Evolutionary conservation across 2,113 vertebrate genomes (phyloP), one percentile per base, ranked within the genome.

Genomic region (mouse (Mus musculus)): DNA sequence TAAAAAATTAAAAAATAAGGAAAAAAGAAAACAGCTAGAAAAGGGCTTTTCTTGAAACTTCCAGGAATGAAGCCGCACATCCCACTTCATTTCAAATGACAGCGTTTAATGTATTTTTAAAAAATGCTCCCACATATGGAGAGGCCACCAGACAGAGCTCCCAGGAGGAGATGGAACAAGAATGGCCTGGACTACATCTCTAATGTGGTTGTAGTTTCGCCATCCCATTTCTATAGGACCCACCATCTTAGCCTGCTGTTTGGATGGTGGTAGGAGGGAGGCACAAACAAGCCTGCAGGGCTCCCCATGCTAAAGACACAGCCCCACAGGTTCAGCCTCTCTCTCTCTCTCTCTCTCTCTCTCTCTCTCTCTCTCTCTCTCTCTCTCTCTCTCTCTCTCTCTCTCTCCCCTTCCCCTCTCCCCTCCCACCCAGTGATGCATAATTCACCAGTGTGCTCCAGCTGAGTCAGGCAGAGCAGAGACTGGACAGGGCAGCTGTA

Each of bases 401-500:
- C 65, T 10, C 33, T 12, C 14, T 39, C 56, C 90, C 33, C 9
- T 11, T n/a, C 46, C 90, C 33, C 9, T 11, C n/a, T 52, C 89
- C 39, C 9, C 19, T 33, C 52, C 91, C 22, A n/a, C 3, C 52
- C 1, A 17, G 9, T 33, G 49, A 88, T 80, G 39, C 81, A 9
- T n/a, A 49, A 24, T 80, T 42, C 42, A 33, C 28, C 22, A 0
- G n/a, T 49, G 90, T 65, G 36, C 46, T 78, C 42, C 54, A 69
- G 80, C 93, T 67, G 94, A 65, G 75, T 78, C 94, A 76, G 86
- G 85, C 36, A 63, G 78, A 90, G 63, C 63, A 12, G 36, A 82
- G 49, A 69, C 30, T 72, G 90, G 88, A 61, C 7, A n/a, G 1
- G 7, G 0, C 0, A 6, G 0, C 0, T 9, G 0, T 0, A 16